Percentiles rank a stretch among this genome's conserved stretches.
These are phyloP conservation scores for Epizoanthus scotinus DNA, from an alignment of 92 coral and sea anemone species.

Conservation along the genomic window DNA sequence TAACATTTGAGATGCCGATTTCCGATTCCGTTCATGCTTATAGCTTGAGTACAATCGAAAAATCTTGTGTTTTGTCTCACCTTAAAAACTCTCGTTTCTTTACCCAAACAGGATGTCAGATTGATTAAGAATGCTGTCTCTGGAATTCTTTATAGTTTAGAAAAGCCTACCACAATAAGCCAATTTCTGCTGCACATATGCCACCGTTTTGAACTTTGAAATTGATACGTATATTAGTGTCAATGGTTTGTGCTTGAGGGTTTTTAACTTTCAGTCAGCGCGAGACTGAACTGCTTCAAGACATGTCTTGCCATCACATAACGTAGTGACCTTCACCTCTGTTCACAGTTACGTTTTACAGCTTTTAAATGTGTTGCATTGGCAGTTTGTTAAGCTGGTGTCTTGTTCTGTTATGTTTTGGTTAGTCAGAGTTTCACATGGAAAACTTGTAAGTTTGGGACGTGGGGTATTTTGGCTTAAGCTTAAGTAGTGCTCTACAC, in stretches of 20 bases:
- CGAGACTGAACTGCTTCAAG: not conserved
- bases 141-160: not conserved
- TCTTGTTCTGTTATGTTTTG: conserved; percentile 10
- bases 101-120: not conserved
- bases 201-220: conserved; percentile 6
- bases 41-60: not conserved
- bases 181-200: not conserved
- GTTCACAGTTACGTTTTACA: not conserved
- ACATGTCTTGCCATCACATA: not conserved
- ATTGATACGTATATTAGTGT: not conserved
- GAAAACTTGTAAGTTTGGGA: not conserved
- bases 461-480: conserved; percentile 18
- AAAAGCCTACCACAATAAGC: not conserved
- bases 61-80: conserved; percentile 5
- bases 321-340: conserved; percentile 14
- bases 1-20: conserved; percentile 11
- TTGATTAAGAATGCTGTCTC: not conserved
- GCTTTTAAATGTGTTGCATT: not conserved
- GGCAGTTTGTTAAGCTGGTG: not conserved
- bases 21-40: conserved; percentile 18
- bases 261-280: conserved; percentile 26
- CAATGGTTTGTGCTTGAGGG: conserved; percentile 3
- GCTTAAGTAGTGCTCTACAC: not conserved
- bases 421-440: not conserved
- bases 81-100: not conserved